These are phyloP conservation scores for Gadus chalcogrammus DNA, from an alignment of 2,113 vertebrate genomes.

Conservation along the genomic window DNA sequence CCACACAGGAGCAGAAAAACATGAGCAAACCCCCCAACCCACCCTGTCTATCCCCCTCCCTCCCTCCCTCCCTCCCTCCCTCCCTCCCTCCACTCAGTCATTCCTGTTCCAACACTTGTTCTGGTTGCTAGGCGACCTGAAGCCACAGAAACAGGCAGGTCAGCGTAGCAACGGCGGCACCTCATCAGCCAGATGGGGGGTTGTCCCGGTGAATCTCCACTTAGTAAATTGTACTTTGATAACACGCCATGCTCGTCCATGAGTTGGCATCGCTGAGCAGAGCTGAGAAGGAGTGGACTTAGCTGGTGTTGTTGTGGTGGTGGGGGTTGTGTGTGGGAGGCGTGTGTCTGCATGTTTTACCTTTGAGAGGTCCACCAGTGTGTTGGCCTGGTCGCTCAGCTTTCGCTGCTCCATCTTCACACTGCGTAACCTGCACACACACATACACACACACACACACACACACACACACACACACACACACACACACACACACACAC, in stretches of 20 bases:
- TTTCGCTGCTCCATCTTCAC: slow-evolving; percentile 99
- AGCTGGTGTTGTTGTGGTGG: too few relatives aligned
- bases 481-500: slow-evolving; percentile 13
- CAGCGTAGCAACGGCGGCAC: slow-evolving; percentile 58
- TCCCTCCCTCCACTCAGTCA: slow-evolving; percentile 62
- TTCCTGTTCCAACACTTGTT: slow-evolving; percentile 73
- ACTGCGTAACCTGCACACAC: slow-evolving; percentile 82
- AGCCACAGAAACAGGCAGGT: slow-evolving; percentile 68
- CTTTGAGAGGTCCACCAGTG: slow-evolving; percentile 95
- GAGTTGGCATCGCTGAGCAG: too few relatives aligned
- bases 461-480: slow-evolving; percentile 33
- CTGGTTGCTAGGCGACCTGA: slow-evolving; percentile 75
- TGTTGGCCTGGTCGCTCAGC: slow-evolving; percentile 97
- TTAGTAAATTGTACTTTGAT: too few relatives aligned
- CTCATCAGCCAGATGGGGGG: slow-evolving; percentile 37
- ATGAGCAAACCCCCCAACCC: slow-evolving; percentile 22
- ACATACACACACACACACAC: slow-evolving; percentile 15
- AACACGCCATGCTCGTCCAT: too few relatives aligned
- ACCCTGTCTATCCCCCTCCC: slow-evolving; percentile 6
- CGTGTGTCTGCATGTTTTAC: slow-evolving; percentile 66
- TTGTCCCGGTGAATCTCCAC: slow-evolving; percentile 17
- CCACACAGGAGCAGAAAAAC: slow-evolving; percentile 51
- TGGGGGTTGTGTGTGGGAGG: not conserved
- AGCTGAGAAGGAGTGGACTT: too few relatives aligned
- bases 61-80: too few relatives aligned